Percentiles rank a stretch among this genome's conserved stretches.
phyloP scores from a whole-genome alignment of 1,140 invertebrate species.

The Chrysopa pallens region DNA sequence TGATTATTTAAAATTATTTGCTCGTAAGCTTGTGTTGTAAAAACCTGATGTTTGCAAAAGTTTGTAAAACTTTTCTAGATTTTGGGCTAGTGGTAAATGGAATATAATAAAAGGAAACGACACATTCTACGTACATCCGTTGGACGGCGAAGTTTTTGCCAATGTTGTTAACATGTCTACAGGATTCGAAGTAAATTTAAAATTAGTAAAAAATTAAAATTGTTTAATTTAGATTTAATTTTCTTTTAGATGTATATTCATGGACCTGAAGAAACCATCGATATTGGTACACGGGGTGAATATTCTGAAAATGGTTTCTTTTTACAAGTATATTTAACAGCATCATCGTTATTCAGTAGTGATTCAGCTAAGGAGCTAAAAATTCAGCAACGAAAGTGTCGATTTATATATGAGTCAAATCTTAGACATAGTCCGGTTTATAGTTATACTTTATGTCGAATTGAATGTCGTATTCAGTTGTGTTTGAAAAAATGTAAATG shows the following conservation, averaged over 20 bases:
- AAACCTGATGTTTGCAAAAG: too few relatives aligned
- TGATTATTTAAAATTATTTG: too few relatives aligned
- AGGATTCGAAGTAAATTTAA: constrained; percentile 31
- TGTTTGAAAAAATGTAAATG: constrained; percentile 37
- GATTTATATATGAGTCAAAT: constrained; percentile 40
- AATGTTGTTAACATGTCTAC: constrained; percentile 47
- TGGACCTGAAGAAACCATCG: constrained; percentile 17
- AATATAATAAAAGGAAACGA: constrained; percentile 25
- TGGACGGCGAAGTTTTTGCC: constrained; percentile 49
- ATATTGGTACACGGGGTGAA: constrained; percentile 13
- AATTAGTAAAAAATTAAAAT: background rate
- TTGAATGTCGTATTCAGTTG: constrained; percentile 40
- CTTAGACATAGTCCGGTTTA: constrained; percentile 39
- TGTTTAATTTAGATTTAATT: background rate
- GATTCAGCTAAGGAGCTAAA: constrained; percentile 19
- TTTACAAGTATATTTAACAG: constrained; percentile 19
- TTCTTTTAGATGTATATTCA: constrained; percentile 16
- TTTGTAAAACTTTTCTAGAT: constrained; percentile 19
- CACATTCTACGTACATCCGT: constrained; percentile 40
- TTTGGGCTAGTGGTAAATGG: constrained; percentile 33
- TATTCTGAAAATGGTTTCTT: constrained; percentile 15
- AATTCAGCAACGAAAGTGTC: constrained; percentile 39
- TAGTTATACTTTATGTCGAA: constrained; percentile 41
- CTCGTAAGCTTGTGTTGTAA: too few relatives aligned
- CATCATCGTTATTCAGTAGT: constrained; percentile 14